Evolutionary conservation across 2,797 vertebrate genomes (phyloP), one percentile per base, ranked within the genome.

Genomic region (Botia kubotai): DNA sequence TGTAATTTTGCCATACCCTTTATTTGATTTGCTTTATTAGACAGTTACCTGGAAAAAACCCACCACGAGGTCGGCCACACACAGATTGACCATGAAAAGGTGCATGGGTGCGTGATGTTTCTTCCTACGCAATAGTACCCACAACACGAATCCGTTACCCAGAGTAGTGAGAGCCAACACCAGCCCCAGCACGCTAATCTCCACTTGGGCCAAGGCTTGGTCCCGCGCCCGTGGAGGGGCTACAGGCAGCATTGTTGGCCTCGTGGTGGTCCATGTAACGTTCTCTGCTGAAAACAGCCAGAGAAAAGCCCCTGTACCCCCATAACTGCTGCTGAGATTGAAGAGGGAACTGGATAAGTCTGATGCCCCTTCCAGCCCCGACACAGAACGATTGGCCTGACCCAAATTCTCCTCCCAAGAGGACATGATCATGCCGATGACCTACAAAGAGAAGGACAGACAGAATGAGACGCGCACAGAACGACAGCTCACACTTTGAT

Each of bases 61-160:
- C 87, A 96, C 96, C 2, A 93, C 94, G 86, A 97, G 90, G 88
- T 96, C 96, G 0, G 96, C 95, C 87, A 97, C 84, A 75, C 96
- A 96, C 62, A 96, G 92, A 90, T 97, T 95, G 83, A 93, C 87
- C 79, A 97, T 96, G 90, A 96, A 96, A 85, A 93, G 90, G 52
- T 96, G 95, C 91, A 96, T 95, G 2, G 94, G 95, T 7, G 94
- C 93, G 75, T 92, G 92, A 65, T 86, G 92, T 72, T 87, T 92
- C 14, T 91, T 88, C 43, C 88, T 87, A 77, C 93, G 90, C 0
- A 90, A 88, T 39, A 97, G 84, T 50, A 93, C 95, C 77, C 91
- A 92, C 77, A 97, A 87, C 73, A 97, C 94, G 81, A 96, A 88
- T 50, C 92, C 89, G 3, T 97, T 97, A 70, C 95, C 91, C 46